Percentiles rank a stretch among this genome's conserved stretches.
Conservation (phyloP, 2,113 vertebrate genomes). For the Peromyscus californicus region DNA sequence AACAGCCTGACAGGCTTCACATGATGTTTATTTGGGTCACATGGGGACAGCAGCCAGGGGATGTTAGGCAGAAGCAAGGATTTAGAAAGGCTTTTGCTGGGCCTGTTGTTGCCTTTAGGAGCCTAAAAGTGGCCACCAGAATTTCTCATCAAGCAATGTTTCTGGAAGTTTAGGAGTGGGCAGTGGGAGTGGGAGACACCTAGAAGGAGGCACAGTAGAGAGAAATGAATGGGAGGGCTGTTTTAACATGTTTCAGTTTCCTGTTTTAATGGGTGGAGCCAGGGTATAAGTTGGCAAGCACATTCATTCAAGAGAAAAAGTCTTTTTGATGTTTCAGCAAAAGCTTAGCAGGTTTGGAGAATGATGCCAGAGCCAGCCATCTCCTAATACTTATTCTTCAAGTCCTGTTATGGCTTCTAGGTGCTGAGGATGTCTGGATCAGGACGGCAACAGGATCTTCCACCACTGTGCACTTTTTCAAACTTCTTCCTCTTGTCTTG, state of each 20-base stretch:
- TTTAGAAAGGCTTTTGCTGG: slow-evolving; percentile 66
- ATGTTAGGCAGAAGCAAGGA: slow-evolving; percentile 72
- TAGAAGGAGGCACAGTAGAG: neutral
- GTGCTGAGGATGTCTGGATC: neutral
- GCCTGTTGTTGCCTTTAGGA: neutral
- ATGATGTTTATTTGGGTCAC: slow-evolving; percentile 84
- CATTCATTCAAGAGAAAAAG: slow-evolving; percentile 40
- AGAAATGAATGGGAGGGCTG: neutral
- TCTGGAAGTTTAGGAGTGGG: neutral
- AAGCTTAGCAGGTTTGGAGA: neutral
- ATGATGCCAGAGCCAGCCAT: neutral
- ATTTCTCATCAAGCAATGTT: slow-evolving; percentile 29
- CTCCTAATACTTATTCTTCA: neutral
- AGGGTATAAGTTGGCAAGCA: slow-evolving; percentile 11
- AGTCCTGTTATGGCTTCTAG: neutral
- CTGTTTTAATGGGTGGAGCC: slow-evolving; percentile 22
- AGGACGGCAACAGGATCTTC: neutral
- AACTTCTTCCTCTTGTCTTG: slow-evolving; percentile 4
- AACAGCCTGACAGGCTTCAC: slow-evolving; percentile 79
- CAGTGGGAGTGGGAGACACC: neutral
- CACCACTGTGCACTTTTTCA: neutral
- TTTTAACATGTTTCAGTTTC: slow-evolving; percentile 45
- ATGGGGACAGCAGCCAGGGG: slow-evolving; percentile 78
- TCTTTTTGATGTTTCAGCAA: slow-evolving; percentile 54
- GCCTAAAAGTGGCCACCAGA: slow-evolving; percentile 28